Percentiles rank a stretch among this genome's conserved stretches.
Evolutionary conservation across 2,113 vertebrate species (phyloP).

Genomic region (Pyrgilauda ruficollis): DNA sequence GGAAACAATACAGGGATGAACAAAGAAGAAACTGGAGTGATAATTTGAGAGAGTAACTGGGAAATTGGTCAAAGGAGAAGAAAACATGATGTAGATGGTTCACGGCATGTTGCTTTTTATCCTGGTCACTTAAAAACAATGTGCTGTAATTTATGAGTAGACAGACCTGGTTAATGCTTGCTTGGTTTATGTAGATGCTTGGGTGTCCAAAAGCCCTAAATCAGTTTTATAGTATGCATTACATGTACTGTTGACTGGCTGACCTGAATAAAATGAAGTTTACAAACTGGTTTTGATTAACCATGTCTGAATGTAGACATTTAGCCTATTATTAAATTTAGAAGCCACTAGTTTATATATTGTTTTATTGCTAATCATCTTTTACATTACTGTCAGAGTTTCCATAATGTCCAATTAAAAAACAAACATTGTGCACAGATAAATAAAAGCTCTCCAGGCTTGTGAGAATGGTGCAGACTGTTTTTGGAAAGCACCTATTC

Average conservation of each 20-base stretch:
- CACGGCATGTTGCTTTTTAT: slow-evolving; percentile 58
- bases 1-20: slow-evolving; percentile 72
- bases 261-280: slow-evolving; percentile 67
- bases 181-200: slow-evolving; percentile 60
- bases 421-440: slow-evolving; percentile 10
- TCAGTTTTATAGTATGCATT: slow-evolving; percentile 66
- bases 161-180: slow-evolving; percentile 60
- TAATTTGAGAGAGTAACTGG: slow-evolving; percentile 72
- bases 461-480: neutral
- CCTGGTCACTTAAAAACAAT: slow-evolving; percentile 64
- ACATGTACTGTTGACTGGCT: slow-evolving; percentile 64
- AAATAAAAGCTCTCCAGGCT: slow-evolving; percentile 10
- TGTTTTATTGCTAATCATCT: slow-evolving; percentile 58
- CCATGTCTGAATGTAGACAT: slow-evolving; percentile 38
- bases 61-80: slow-evolving; percentile 64
- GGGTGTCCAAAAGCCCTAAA: slow-evolving; percentile 60
- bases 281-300: slow-evolving; percentile 66
- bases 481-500: slow-evolving; percentile 21
- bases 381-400: slow-evolving; percentile 49
- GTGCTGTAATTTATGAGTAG: slow-evolving; percentile 59
- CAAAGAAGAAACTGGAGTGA: slow-evolving; percentile 69
- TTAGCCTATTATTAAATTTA: slow-evolving; percentile 64
- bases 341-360: slow-evolving; percentile 51
- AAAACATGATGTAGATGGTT: slow-evolving; percentile 63
- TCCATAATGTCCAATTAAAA: slow-evolving; percentile 52